These are phyloP conservation scores for Liopterus haemorrhoidalis DNA, from an alignment of 2,888 invertebrate genomes.

Conservation along the genomic window DNA sequence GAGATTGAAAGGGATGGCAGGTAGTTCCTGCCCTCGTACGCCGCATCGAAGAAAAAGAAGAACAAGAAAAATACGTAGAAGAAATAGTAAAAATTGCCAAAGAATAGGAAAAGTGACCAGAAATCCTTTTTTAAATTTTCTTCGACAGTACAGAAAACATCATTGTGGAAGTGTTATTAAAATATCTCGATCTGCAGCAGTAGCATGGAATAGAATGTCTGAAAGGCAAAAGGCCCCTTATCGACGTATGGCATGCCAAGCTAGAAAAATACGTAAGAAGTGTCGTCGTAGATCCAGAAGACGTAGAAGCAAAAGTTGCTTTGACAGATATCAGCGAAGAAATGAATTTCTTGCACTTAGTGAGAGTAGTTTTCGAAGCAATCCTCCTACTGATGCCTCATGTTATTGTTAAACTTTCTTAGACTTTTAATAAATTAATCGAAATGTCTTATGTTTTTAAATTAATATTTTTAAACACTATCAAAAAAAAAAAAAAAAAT, in stretches of 20 bases:
- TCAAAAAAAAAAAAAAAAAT: too few relatives aligned
- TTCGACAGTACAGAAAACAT: conserved; percentile 26
- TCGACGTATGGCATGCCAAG: conserved; percentile 7
- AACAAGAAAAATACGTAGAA: background rate
- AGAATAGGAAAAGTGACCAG: conserved; percentile 25
- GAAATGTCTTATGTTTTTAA: too few relatives aligned
- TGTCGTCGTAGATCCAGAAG: background rate
- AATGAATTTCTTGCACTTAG: too few relatives aligned
- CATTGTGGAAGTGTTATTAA: conserved; percentile 22
- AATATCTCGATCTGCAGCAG: conserved; percentile 25
- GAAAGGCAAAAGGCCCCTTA: conserved; percentile 22
- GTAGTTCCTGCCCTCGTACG: background rate
- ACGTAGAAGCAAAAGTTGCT: background rate
- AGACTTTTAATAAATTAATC: too few relatives aligned
- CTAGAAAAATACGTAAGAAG: background rate
- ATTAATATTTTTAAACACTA: too few relatives aligned
- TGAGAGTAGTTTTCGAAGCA: too few relatives aligned
- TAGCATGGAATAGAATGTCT: conserved; percentile 27
- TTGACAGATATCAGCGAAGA: background rate
- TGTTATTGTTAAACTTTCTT: too few relatives aligned
- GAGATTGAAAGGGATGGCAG: conserved; percentile 5
- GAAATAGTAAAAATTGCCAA: conserved; percentile 1
- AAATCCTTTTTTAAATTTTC: conserved; percentile 31
- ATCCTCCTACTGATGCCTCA: too few relatives aligned
- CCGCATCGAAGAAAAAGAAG: background rate